Base-by-base conservation (phyloP, 1,140 invertebrate genomes). In the Arion vulgaris region DNA sequence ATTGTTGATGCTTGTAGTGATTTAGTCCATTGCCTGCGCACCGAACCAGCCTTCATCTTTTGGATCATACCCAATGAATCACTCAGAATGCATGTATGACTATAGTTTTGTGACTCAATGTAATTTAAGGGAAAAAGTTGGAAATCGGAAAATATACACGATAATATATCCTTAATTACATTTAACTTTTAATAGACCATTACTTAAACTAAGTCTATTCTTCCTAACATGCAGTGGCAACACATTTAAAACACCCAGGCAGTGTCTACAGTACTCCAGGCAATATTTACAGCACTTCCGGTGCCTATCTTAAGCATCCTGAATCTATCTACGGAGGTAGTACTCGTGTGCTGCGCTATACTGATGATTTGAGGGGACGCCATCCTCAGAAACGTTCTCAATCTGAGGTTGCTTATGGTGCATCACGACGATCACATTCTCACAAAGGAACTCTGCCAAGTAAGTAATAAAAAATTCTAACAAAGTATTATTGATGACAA, bases 321-420 rank as follows among this genome's bases (percentile, higher is more conserved):
- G 87, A 87, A 9, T 88, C 87, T 0, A 73, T 79, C 9, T 81
- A 86, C 15, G 83, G 84, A 19, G 81, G 84, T 36, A 83, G 82
- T 28, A 87, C 84, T 23, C 86, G 85, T 57, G 88, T 90, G 19
- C 82, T 91, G 62, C 85, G 85, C 34, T 85, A 90, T 23, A 91
- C 90, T 38, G 87, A 86, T 15, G 90, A 91, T 75, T 85, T 91
- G 17, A 90, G 87, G 11, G 90, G 90, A 26, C 88, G 88, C 83
- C 86, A 87, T 38, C 86, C 87, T 39, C 53, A 80, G 2, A 85
- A 80, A 69, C 83, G 83, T 26, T 82, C 85, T 7, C 80, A 85
- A 39, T 91, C 90, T 28, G 90, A 91, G 71, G 66, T 85, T 26
- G 87, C 79, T n/a, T 89, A 89, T 77, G 83, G 39, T 53, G 69